phyloP scores from a whole-genome alignment of 2,113 vertebrate genomes.

The Columba livia region DNA sequence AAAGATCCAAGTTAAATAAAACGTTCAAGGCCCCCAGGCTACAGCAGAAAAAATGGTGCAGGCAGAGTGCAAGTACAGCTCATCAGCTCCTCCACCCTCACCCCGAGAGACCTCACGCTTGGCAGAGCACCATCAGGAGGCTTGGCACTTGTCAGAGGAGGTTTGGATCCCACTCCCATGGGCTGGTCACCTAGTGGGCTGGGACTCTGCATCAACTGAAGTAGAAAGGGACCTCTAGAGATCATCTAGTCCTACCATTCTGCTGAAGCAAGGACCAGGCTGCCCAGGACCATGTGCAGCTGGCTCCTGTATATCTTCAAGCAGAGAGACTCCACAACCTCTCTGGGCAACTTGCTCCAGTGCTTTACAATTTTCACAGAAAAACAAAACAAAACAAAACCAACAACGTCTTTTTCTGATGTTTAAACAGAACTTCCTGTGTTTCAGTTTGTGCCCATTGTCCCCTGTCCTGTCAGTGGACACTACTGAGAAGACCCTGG shows the following conservation, averaged over 20 bases:
- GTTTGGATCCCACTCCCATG: background rate
- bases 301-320: background rate
- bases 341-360: background rate
- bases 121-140: background rate
- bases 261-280: background rate
- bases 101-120: background rate
- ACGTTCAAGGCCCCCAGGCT: background rate
- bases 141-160: background rate
- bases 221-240: background rate
- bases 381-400: background rate
- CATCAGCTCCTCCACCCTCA: background rate
- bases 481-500: background rate
- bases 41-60: background rate
- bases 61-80: background rate
- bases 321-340: background rate
- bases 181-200: background rate
- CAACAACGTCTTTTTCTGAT: background rate
- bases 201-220: background rate
- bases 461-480: background rate
- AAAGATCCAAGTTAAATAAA: conserved; percentile 46
- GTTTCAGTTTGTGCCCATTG: conserved; percentile 19
- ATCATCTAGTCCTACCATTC: background rate
- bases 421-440: conserved; percentile 32
- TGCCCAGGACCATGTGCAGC: background rate
- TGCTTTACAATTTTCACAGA: background rate